phyloP scores from a whole-genome alignment of 2,113 vertebrate species.

The Chunga burmeisteri region DNA sequence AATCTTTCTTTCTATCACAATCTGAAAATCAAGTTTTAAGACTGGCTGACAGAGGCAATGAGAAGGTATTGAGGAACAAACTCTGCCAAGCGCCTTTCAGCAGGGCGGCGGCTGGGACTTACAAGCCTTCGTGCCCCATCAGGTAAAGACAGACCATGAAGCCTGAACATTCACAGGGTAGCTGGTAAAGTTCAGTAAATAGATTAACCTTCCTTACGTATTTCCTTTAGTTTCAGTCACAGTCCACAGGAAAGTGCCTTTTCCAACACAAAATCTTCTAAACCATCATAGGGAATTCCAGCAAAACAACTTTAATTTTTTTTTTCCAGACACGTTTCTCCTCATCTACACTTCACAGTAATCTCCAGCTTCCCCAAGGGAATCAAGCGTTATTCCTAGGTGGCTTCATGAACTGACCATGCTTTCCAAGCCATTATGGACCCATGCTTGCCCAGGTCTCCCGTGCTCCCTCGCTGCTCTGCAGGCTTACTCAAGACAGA shows the following conservation, averaged over 20 bases:
- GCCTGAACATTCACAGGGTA: background rate
- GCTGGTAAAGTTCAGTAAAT: background rate
- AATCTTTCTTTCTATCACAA: background rate
- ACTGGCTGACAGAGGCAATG: background rate
- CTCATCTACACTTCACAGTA: background rate
- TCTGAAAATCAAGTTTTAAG: background rate
- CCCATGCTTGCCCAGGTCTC: rapidly evolving
- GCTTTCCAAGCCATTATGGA: background rate
- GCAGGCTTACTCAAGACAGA: background rate
- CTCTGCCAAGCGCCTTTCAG: background rate
- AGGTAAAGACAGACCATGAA: background rate
- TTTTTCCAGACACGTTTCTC: background rate
- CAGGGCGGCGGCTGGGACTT: rapidly evolving
- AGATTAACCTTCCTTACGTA: background rate
- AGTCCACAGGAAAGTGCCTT: background rate
- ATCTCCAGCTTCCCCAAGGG: background rate
- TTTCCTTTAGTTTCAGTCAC: background rate
- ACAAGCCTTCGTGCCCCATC: background rate
- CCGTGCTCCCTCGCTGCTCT: background rate
- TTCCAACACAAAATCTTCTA: background rate
- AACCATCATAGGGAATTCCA: background rate
- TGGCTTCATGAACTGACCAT: background rate
- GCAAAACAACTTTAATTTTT: background rate
- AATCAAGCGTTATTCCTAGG: background rate
- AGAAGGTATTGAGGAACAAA: background rate